Base-by-base conservation (phyloP, 2,888 invertebrate genomes). In the Thera obeliscata region DNA sequence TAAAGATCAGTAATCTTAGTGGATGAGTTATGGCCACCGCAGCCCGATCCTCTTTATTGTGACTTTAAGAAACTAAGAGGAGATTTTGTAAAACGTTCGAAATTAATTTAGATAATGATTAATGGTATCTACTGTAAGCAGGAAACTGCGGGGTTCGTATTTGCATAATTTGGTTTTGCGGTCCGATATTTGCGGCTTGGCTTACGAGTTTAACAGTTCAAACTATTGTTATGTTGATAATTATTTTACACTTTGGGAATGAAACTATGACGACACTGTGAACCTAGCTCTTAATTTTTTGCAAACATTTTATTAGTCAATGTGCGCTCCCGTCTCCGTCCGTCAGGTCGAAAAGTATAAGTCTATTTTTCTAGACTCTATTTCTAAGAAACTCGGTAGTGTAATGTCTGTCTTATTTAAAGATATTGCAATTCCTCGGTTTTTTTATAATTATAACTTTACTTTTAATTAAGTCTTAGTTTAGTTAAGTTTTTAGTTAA, bases 1-100 rank as follows among this genome's bases (percentile, higher is more conserved):
- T 95, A 95, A 95, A 95, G 95, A 95, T 95, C 95, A 95, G 95
- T 95, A 95, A 95, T 95, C 95, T 95, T 94, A 94, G 94, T 93
- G 91, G 95, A 95, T 95, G 95, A 95, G 94, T 95, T 95, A 95
- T 95, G 94, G 94, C 93, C 94, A 73, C 77, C 81, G 80, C 81
- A 80, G 85, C 85, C 82, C 87, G 87, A 88, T 88, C 91, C 92
- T 89, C 92, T 91, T 92, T 93, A 93, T 93, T 93, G 93, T 93
- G 93, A 93, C 92, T 93, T 91, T 92, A 93, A 93, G 93, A 93
- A 93, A 93, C 93, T 91, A 88, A 89, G 91, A 88, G 88, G 87
- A 89, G 92, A 92, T 93, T 92, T 92, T 91, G 87, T 92, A 88
- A 93, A 89, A 89, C 89, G 90, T 90, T 87, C 85, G 88, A 93